These are phyloP conservation scores for Andrena flavipes DNA, from an alignment of 2,888 invertebrate genomes.

Conservation along the genomic window DNA sequence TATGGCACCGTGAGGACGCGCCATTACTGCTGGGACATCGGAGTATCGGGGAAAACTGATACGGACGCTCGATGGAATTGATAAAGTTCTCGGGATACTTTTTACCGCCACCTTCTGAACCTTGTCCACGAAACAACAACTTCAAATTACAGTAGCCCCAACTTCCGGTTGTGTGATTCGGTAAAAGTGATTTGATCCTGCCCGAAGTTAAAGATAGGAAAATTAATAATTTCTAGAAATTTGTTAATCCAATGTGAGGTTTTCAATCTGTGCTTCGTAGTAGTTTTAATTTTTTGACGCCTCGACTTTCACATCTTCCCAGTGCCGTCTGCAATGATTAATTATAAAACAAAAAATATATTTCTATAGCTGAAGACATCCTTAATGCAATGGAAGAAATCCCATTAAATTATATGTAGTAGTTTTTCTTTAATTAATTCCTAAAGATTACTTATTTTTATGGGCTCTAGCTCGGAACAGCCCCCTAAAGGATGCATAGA, in stretches of 20 bases:
- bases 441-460: too few species aligned
- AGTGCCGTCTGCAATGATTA: too few species aligned
- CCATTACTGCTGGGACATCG: constrained; percentile 67
- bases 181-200: constrained; percentile 25
- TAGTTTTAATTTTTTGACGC: too few species aligned
- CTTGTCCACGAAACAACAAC: constrained; percentile 30
- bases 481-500: too few species aligned
- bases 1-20: constrained; percentile 65
- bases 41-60: constrained; percentile 58
- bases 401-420: too few species aligned
- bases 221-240: background rate
- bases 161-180: constrained; percentile 32
- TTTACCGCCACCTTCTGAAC: constrained; percentile 24
- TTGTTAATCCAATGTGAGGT: background rate
- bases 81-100: constrained; percentile 57
- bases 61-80: constrained; percentile 59
- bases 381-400: too few species aligned
- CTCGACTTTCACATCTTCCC: too few species aligned
- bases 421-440: too few species aligned
- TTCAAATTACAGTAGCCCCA: constrained; percentile 43
- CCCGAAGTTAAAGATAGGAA: background rate
- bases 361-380: too few species aligned
- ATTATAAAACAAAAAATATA: too few species aligned
- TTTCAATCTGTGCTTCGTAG: background rate
- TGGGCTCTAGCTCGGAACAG: too few species aligned